Conservation (phyloP, 2,113 vertebrate genomes). For the Pseudorhombus dupliciocellatus region DNA sequence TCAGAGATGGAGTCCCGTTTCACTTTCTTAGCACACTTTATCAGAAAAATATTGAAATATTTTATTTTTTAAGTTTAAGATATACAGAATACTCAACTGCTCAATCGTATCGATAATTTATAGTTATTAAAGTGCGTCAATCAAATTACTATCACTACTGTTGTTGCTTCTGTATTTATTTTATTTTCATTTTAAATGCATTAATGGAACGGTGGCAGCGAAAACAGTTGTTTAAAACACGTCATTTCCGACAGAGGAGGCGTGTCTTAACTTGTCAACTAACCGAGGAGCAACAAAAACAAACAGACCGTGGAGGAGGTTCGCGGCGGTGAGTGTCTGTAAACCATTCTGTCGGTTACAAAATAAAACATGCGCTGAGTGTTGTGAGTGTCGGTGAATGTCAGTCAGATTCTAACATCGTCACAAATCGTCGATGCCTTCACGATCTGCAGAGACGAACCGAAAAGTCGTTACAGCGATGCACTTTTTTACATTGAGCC, state of each 20-base stretch:
- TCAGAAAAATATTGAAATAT: no score
- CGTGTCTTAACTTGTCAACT: constrained; percentile 59
- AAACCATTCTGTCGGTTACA: neutral
- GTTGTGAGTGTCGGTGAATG: neutral
- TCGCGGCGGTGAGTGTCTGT: constrained; percentile 57
- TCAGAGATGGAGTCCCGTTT: no score
- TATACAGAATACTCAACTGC: no score
- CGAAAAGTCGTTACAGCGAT: neutral
- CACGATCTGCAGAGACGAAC: neutral
- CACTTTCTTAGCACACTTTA: no score
- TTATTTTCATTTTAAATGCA: no score
- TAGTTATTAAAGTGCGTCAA: no score
- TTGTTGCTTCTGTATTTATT: no score
- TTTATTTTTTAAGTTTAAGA: no score
- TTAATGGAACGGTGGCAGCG: neutral
- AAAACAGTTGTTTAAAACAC: constrained; percentile 48
- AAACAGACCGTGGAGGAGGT: constrained; percentile 42
- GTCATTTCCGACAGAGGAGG: constrained; percentile 61
- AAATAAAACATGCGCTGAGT: neutral
- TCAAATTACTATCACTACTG: no score
- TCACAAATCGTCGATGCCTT: no score
- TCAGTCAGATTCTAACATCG: neutral
- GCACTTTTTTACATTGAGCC: neutral
- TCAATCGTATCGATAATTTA: no score
- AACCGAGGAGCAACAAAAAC: constrained; percentile 70